Evolutionary conservation across 1,140 invertebrate genomes (phyloP).

Genomic region (Zaprionus camerounensis): DNA sequence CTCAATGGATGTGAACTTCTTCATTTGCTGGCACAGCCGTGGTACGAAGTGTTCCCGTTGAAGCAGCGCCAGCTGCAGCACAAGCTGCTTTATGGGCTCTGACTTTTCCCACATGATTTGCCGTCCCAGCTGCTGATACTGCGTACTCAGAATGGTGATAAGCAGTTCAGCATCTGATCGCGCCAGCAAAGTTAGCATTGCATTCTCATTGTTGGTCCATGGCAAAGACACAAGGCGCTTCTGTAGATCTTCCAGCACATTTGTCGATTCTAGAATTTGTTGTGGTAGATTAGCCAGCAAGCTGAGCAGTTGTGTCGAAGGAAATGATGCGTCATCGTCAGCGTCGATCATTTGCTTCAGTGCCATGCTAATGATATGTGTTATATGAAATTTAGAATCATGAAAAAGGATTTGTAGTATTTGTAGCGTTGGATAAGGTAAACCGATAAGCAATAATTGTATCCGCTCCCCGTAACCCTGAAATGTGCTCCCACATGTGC

Average conservation of each 20-base stretch:
- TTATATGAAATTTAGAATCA: slow-evolving; percentile 54
- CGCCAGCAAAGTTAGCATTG: slow-evolving; percentile 56
- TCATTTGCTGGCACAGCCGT: slow-evolving; percentile 55
- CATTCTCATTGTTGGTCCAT: slow-evolving; percentile 32
- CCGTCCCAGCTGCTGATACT: slow-evolving; percentile 29
- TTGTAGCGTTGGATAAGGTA: slow-evolving; percentile 61
- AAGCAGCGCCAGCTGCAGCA: slow-evolving; percentile 51
- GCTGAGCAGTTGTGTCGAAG: slow-evolving; percentile 52
- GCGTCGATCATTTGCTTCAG: slow-evolving; percentile 53
- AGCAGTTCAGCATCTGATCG: slow-evolving; percentile 49
- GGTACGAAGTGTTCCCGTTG: slow-evolving; percentile 66
- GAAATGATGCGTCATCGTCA: slow-evolving; percentile 44
- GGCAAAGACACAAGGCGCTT: slow-evolving; percentile 32
- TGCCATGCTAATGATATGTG: slow-evolving; percentile 45
- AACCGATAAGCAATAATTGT: slow-evolving; percentile 18
- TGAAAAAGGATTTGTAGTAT: slow-evolving; percentile 44
- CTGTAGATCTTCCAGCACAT: slow-evolving; percentile 45
- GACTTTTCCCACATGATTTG: slow-evolving; percentile 21
- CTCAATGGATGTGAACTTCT: slow-evolving; percentile 50
- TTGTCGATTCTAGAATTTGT: slow-evolving; percentile 41
- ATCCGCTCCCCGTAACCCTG: slow-evolving; percentile 35
- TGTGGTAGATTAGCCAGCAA: slow-evolving; percentile 66
- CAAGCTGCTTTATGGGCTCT: slow-evolving; percentile 47
- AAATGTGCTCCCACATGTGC: slow-evolving; percentile 23
- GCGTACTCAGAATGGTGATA: slow-evolving; percentile 29